phyloP scores from a whole-genome alignment of 1,140 invertebrate species.

The Drosophila sp. region DNA sequence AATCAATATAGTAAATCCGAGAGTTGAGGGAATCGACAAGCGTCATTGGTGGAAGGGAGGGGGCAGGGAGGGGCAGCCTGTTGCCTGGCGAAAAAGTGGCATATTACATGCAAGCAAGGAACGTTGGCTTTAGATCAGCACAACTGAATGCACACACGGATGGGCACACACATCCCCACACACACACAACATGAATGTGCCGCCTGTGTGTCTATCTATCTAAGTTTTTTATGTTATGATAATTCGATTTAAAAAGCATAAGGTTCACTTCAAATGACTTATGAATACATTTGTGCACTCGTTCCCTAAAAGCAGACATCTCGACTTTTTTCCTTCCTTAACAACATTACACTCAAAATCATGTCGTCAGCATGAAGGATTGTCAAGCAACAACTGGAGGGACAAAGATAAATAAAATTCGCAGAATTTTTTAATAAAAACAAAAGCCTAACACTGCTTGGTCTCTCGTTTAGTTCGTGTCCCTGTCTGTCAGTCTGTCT shows the following conservation, averaged over 20 bases:
- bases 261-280: constrained; percentile 37
- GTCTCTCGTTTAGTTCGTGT: background rate
- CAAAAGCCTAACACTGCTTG: background rate
- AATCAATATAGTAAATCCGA: constrained; percentile 64
- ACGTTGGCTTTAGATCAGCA: constrained; percentile 24
- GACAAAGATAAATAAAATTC: background rate
- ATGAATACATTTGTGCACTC: constrained; percentile 31
- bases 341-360: background rate
- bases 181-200: background rate
- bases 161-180: constrained; percentile 6
- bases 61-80: background rate
- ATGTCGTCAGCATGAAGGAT: too few relatives aligned
- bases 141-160: constrained; percentile 16
- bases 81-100: constrained; percentile 18
- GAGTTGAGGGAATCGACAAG: background rate
- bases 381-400: background rate
- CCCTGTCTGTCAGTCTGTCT: background rate
- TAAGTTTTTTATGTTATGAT: background rate
- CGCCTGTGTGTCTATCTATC: background rate
- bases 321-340: background rate
- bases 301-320: background rate
- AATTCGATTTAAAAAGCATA: constrained; percentile 36
- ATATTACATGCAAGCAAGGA: constrained; percentile 40
- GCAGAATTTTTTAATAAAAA: constrained; percentile 1
- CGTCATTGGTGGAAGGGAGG: too few relatives aligned